phyloP scores from a whole-genome alignment of 2,113 vertebrate species.

The Phainopepla nitens region DNA sequence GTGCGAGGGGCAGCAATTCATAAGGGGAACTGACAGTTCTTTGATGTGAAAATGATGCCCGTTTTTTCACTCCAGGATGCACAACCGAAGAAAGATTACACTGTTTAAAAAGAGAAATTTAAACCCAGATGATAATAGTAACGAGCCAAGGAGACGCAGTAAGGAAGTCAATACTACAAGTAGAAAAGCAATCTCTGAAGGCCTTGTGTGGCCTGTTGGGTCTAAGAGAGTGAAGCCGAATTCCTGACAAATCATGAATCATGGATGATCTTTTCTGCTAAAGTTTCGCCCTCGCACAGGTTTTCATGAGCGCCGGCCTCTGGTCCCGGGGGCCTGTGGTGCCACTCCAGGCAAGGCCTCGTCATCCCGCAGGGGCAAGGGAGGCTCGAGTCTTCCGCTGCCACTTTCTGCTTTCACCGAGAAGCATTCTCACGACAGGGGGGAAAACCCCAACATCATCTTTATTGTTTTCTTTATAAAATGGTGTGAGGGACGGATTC shows the following conservation, averaged over 20 bases:
- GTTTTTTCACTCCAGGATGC: neutral
- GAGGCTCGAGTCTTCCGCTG: neutral
- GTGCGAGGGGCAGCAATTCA: constrained; percentile 36
- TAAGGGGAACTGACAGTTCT: constrained; percentile 39
- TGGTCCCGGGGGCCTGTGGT: neutral
- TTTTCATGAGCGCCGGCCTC: neutral
- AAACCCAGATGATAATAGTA: constrained; percentile 47
- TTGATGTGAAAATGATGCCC: constrained; percentile 56
- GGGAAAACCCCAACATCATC: neutral
- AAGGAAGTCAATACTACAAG: neutral
- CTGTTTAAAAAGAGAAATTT: constrained; percentile 33
- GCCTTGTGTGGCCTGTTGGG: neutral
- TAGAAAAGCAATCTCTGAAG: constrained; percentile 19
- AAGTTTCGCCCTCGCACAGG: neutral
- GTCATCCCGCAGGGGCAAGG: rapidly evolving
- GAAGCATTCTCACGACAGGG: neutral
- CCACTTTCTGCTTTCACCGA: neutral
- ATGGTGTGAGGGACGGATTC: neutral
- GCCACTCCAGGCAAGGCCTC: neutral
- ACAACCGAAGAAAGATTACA: constrained; percentile 7
- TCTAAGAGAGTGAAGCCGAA: neutral
- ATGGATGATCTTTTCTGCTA: neutral
- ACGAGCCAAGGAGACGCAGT: neutral
- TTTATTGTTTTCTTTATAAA: neutral
- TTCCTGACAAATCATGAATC: constrained; percentile 14